Conservation (phyloP, 2,888 invertebrate genomes). For the Hedychridium roseum region DNA sequence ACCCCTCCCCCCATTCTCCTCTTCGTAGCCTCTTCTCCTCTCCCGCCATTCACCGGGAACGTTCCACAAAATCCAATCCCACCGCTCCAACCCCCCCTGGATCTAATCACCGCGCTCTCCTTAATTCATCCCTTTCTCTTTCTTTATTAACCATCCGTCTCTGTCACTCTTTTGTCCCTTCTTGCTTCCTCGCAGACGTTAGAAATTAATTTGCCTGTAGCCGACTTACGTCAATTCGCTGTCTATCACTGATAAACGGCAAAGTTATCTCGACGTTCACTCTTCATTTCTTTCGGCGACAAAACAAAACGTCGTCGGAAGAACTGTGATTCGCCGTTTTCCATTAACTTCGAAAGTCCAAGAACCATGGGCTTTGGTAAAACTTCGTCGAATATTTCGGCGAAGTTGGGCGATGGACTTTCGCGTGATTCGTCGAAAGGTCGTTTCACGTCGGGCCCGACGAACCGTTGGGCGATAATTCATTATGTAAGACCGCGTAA, state of each 20-base stretch:
- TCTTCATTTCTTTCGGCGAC: no score
- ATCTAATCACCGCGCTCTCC: slow-evolving; percentile 36
- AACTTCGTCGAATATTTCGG: no score
- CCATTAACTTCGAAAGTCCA: no score
- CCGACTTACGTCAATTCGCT: no score
- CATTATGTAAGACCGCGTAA: slow-evolving; percentile 42
- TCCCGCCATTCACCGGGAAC: slow-evolving; percentile 32
- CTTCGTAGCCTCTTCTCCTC: not conserved
- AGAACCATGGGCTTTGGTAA: no score
- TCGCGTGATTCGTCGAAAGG: not conserved
- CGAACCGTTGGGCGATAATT: slow-evolving; percentile 27
- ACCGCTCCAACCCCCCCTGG: slow-evolving; percentile 42
- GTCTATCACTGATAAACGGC: no score
- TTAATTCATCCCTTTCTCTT: slow-evolving; percentile 2
- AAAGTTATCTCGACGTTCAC: no score
- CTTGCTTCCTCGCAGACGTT: no score
- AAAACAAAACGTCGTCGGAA: no score
- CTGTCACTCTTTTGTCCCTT: not conserved
- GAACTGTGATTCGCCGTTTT: no score
- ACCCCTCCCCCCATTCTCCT: slow-evolving; percentile 22
- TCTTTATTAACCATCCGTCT: not conserved
- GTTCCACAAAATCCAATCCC: slow-evolving; percentile 49
- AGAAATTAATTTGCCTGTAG: no score
- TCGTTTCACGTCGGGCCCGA: slow-evolving; percentile 7
- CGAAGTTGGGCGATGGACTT: no score